Percentiles rank a stretch among this genome's conserved stretches.
Conservation (phyloP, 2,888 invertebrate species). For the Pimpla rufipes region DNA sequence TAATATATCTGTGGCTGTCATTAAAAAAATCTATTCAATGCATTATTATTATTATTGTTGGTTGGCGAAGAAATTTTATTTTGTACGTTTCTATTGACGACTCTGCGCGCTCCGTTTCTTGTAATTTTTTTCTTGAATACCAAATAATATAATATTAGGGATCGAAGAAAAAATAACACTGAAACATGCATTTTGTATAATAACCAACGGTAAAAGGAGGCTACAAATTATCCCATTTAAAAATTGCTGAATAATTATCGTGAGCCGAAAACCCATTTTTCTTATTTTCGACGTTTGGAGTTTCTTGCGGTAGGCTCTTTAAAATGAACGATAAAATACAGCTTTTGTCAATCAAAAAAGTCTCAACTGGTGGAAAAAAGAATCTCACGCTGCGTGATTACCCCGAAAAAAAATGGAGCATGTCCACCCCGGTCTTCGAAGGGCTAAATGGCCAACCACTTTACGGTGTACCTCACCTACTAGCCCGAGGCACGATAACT, state of each 20-base stretch:
- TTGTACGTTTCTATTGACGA: background rate
- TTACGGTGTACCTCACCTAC: conserved; percentile 1
- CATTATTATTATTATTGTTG: background rate
- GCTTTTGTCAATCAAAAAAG: background rate
- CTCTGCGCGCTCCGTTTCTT: background rate
- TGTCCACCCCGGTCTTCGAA: background rate
- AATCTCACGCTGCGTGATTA: background rate
- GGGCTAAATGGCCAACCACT: conserved; percentile 4
- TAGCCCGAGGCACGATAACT: conserved; percentile 11
- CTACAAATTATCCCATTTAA: too few relatives aligned
- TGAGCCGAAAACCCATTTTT: background rate
- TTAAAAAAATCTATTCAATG: background rate
- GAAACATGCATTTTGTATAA: too few relatives aligned
- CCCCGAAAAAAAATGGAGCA: conserved; percentile 3
- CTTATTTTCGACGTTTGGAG: background rate
- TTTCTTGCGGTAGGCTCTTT: background rate
- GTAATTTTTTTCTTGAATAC: background rate
- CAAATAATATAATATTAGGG: background rate
- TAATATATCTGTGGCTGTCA: background rate
- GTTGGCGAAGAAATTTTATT: background rate
- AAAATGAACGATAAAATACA: background rate
- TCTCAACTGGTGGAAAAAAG: background rate
- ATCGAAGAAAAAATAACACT: too few relatives aligned
- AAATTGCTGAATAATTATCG: too few relatives aligned
- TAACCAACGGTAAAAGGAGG: too few relatives aligned